These are phyloP conservation scores for Sebastes oblongus DNA, from an alignment of 2,797 vertebrate species.

Conservation along the genomic window DNA sequence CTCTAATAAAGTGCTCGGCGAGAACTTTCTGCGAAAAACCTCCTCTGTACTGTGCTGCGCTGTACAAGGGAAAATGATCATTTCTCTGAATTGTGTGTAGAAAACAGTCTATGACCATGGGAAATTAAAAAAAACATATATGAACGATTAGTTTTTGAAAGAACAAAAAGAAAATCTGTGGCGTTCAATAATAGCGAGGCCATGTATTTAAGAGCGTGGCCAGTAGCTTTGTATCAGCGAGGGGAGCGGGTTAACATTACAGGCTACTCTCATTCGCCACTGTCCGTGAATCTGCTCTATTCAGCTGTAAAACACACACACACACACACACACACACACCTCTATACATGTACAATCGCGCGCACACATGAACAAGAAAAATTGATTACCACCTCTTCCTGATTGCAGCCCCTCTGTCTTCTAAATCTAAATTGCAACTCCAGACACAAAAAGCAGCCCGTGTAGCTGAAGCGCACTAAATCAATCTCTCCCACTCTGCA, in stretches of 20 bases:
- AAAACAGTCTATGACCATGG: neutral
- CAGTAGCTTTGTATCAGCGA: slow-evolving; percentile 30
- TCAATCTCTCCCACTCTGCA: slow-evolving; percentile 65
- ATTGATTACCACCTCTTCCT: slow-evolving; percentile 81
- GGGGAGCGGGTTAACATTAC: slow-evolving; percentile 50
- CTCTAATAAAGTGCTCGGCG: slow-evolving; percentile 44
- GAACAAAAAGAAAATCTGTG: neutral
- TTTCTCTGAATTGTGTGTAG: neutral
- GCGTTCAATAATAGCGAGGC: slow-evolving; percentile 19
- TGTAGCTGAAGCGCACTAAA: slow-evolving; percentile 71
- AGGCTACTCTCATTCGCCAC: slow-evolving; percentile 41
- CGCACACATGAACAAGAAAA: slow-evolving; percentile 62
- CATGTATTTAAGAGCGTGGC: slow-evolving; percentile 22
- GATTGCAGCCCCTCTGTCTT: slow-evolving; percentile 81
- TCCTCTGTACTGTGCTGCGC: slow-evolving; percentile 16
- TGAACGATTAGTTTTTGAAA: neutral
- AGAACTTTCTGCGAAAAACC: slow-evolving; percentile 41
- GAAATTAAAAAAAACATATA: neutral
- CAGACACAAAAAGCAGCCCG: slow-evolving; percentile 72
- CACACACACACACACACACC: neutral
- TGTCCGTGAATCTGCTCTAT: slow-evolving; percentile 50
- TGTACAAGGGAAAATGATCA: slow-evolving; percentile 28
- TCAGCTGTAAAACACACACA: slow-evolving; percentile 43
- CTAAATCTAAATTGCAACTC: slow-evolving; percentile 82
- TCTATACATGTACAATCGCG: neutral